phyloP scores from a whole-genome alignment of 2,888 invertebrate species.

The Pediacus dermestoides region DNA sequence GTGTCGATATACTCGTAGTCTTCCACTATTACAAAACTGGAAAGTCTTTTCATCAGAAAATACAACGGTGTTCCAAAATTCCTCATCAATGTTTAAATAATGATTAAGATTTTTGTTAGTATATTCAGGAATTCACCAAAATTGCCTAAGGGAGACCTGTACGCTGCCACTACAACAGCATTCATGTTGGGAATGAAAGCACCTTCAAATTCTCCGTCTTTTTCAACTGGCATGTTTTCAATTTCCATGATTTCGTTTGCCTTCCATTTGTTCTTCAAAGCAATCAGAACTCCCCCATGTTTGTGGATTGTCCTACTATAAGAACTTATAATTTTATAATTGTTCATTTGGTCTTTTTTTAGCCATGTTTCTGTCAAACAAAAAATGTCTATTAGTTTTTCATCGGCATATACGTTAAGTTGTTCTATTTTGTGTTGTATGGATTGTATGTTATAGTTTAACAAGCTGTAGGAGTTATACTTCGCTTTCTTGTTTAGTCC shows the following conservation, averaged over 20 bases:
- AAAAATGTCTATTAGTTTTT: conserved; percentile 1
- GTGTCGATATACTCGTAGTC: too few relatives aligned
- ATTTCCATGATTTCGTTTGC: background rate
- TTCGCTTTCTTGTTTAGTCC: conserved; percentile 1
- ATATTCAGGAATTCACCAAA: background rate
- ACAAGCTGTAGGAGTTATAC: background rate
- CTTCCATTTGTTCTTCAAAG: conserved; percentile 1
- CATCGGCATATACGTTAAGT: background rate
- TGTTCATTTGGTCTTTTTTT: background rate
- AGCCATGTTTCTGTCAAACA: conserved; percentile 2
- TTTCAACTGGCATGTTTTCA: conserved; percentile 1
- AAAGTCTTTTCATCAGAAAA: too few relatives aligned
- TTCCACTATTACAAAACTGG: too few relatives aligned
- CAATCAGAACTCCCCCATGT: conserved; percentile 3
- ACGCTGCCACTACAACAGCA: background rate
- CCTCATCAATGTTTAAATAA: too few relatives aligned
- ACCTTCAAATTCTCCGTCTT: background rate
- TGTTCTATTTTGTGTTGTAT: conserved; percentile 1
- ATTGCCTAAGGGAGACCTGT: conserved; percentile 1
- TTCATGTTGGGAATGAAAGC: background rate
- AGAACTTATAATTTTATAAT: background rate
- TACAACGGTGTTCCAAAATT: too few relatives aligned
- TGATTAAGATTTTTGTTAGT: background rate
- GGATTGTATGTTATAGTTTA: too few relatives aligned
- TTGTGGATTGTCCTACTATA: conserved; percentile 1